These are phyloP conservation scores for Cryptocephalus moraei DNA, from an alignment of 2,888 invertebrate genomes.

Conservation along the genomic window DNA sequence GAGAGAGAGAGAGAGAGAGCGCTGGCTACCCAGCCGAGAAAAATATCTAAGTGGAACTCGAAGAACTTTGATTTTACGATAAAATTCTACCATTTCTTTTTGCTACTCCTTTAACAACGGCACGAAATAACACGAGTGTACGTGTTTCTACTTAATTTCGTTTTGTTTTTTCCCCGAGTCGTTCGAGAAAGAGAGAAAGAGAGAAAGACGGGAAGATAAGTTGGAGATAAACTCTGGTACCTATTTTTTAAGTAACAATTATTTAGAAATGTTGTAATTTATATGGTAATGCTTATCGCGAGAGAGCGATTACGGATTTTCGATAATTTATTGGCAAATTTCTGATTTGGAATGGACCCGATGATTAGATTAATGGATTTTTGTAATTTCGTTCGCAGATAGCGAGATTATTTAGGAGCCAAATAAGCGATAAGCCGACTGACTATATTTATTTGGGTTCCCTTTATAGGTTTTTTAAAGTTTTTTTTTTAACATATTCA, in stretches of 20 bases:
- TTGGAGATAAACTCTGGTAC: constrained; percentile 8
- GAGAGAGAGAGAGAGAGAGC: constrained; percentile 15
- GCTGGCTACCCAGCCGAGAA: constrained; percentile 13
- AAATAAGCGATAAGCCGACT: too few relatives aligned
- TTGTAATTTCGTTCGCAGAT: constrained; percentile 3
- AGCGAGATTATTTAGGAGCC: constrained; percentile 1
- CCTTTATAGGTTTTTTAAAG: too few relatives aligned
- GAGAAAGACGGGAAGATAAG: constrained; percentile 2
- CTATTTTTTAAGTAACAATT: constrained; percentile 11
- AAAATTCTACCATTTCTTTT: constrained; percentile 15
- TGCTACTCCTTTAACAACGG: constrained; percentile 8
- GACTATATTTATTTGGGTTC: too few relatives aligned
- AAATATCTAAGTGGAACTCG: constrained; percentile 16
- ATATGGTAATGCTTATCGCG: constrained; percentile 12
- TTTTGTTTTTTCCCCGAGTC: constrained; percentile 8
- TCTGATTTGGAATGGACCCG: constrained; percentile 6
- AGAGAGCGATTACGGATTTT: constrained; percentile 3
- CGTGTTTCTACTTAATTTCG: constrained; percentile 14
- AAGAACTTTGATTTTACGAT: constrained; percentile 17
- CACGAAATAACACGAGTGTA: constrained; percentile 13
- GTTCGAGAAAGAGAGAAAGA: too few relatives aligned
- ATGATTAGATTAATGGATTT: constrained; percentile 10
- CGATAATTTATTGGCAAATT: constrained; percentile 12
- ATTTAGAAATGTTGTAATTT: constrained; percentile 13
- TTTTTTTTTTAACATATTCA: too few relatives aligned